phyloP scores from a whole-genome alignment of 1,140 invertebrate species.

The Hylaeus anthracinus region DNA sequence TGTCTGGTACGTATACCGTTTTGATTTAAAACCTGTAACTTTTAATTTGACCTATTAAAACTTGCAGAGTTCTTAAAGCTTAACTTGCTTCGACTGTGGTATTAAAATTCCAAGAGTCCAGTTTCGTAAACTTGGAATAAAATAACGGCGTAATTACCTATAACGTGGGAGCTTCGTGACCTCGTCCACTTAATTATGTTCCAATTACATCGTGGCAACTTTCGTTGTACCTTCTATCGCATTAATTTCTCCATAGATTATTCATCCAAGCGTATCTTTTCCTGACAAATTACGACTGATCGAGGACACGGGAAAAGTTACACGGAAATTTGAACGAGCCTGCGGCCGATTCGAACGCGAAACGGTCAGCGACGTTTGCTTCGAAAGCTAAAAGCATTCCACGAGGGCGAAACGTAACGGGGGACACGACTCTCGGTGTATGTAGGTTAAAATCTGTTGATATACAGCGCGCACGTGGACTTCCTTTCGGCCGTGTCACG shows the following conservation, averaged over 20 bases:
- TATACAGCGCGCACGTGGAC: slow-evolving; percentile 47
- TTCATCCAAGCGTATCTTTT: too few relatives aligned
- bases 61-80: too few relatives aligned
- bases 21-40: too few relatives aligned
- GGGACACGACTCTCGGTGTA: slow-evolving; percentile 29
- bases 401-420: slow-evolving; percentile 27
- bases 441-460: slow-evolving; percentile 63
- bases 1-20: too few relatives aligned
- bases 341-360: slow-evolving; percentile 10
- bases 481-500: slow-evolving; percentile 33
- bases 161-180: background rate
- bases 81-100: too few relatives aligned
- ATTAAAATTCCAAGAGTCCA: too few relatives aligned
- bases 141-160: background rate
- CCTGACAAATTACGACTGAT: too few relatives aligned
- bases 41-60: too few relatives aligned
- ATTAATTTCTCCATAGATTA: too few relatives aligned
- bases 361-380: slow-evolving; percentile 20
- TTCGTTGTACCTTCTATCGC: background rate
- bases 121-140: too few relatives aligned
- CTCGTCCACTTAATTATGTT: background rate
- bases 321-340: background rate
- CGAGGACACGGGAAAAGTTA: too few relatives aligned
- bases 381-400: slow-evolving; percentile 56
- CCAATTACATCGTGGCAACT: background rate